Conservation (phyloP, 2,113 vertebrate species). For the Plecturocebus donacophilus region DNA sequence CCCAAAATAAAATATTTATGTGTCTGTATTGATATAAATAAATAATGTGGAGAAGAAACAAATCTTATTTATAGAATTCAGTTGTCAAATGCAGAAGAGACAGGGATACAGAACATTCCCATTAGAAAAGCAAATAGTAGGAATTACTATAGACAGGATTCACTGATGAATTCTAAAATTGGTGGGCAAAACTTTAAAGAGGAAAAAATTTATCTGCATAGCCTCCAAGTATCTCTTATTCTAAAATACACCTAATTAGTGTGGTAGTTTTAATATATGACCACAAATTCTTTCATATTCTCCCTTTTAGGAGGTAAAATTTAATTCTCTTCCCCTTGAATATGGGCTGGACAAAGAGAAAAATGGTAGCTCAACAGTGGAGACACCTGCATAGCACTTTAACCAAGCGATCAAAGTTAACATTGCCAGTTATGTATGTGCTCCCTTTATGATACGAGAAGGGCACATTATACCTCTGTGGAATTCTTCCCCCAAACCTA, state of each 20-base stretch:
- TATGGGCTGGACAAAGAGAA: background rate
- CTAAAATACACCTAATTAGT: background rate
- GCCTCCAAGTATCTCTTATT: background rate
- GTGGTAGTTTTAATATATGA: background rate
- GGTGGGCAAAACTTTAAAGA: background rate
- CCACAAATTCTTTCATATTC: background rate
- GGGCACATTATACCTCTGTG: background rate
- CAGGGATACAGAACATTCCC: background rate
- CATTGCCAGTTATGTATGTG: background rate
- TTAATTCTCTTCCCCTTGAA: background rate
- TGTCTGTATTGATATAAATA: background rate
- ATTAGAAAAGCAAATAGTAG: background rate
- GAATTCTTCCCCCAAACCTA: background rate
- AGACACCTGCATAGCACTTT: background rate
- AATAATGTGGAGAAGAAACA: background rate
- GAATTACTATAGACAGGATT: background rate
- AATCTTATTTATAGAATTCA: background rate
- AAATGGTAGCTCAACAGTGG: background rate
- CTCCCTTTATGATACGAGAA: background rate
- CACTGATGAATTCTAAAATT: background rate
- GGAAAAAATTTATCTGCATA: background rate
- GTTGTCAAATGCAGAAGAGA: background rate
- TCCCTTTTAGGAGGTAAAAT: background rate
- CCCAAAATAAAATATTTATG: background rate
- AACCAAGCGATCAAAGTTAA: background rate